Evolutionary conservation across 2,888 invertebrate genomes (phyloP).

Genomic region (Tipula lateralis): DNA sequence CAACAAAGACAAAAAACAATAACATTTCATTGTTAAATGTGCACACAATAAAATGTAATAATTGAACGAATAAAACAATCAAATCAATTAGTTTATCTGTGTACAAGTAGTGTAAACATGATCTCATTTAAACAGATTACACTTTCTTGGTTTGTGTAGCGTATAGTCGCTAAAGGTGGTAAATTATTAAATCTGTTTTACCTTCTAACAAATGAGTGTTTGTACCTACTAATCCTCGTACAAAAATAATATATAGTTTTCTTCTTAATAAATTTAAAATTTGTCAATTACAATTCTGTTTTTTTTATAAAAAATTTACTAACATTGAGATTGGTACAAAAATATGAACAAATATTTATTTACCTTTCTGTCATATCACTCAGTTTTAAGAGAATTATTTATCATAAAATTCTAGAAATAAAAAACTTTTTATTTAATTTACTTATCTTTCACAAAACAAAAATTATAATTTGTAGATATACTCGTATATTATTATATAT

Average conservation of each 20-base stretch:
- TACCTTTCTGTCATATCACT: not conserved
- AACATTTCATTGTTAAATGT: not conserved
- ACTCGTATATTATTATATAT: not conserved
- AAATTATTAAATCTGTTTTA: not conserved
- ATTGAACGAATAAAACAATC: not conserved
- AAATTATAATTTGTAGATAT: not conserved
- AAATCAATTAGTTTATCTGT: not conserved
- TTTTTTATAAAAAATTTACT: no score
- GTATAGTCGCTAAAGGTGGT: no score
- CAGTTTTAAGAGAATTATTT: not conserved
- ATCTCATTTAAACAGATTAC: not conserved
- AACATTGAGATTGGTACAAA: no score
- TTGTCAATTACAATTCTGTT: no score
- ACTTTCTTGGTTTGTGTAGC: not conserved
- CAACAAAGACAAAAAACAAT: not conserved
- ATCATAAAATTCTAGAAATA: not conserved
- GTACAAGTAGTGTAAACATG: not conserved
- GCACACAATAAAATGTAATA: not conserved
- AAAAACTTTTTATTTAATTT: not conserved
- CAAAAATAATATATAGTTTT: no score
- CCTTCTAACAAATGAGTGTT: no score
- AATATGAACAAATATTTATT: not conserved
- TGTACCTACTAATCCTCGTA: not conserved
- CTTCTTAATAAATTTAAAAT: no score
- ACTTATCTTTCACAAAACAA: not conserved